A percentile compares a stretch with the other conserved stretches of the same genome.
phyloP scores from a whole-genome alignment of 2,113 vertebrate genomes.

The Rhinichthys klamathensis region DNA sequence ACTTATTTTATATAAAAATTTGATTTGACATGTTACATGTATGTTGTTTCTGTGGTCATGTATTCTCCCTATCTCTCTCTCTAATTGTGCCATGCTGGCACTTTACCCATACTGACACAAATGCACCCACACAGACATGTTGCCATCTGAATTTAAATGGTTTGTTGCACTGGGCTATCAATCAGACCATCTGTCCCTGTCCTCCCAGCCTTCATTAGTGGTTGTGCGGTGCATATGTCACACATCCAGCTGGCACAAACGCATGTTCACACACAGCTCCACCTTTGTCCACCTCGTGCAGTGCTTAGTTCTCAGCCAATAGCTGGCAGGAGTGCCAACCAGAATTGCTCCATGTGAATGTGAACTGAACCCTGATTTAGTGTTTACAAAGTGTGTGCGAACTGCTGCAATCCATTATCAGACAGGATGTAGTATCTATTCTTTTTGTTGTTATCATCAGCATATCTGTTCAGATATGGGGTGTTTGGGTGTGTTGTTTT shows the following conservation, averaged over 20 bases:
- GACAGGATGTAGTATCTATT: not conserved
- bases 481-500: not conserved
- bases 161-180: slow-evolving; percentile 47
- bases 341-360: not conserved
- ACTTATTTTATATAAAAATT: not conserved
- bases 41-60: not conserved
- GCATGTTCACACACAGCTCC: slow-evolving; percentile 28
- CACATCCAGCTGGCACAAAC: slow-evolving; percentile 8
- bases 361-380: not conserved
- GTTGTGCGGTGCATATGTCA: slow-evolving; percentile 23
- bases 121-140: slow-evolving; percentile 37
- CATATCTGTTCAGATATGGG: not conserved
- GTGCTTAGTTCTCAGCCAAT: slow-evolving; percentile 9
- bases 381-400: slow-evolving; percentile 10
- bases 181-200: slow-evolving; percentile 59
- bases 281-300: slow-evolving; percentile 17
- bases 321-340: not conserved
- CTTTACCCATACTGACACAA: not conserved
- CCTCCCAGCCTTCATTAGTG: slow-evolving; percentile 45
- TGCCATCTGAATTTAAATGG: slow-evolving; percentile 36
- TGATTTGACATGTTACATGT: not conserved
- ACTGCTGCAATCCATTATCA: not conserved
- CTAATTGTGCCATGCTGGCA: not conserved
- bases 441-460: not conserved
- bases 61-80: not conserved